Percentiles rank a stretch among this genome's conserved stretches.
Evolutionary conservation across 1,140 invertebrate genomes (phyloP).

Genomic region (Diorhabda sublineata): DNA sequence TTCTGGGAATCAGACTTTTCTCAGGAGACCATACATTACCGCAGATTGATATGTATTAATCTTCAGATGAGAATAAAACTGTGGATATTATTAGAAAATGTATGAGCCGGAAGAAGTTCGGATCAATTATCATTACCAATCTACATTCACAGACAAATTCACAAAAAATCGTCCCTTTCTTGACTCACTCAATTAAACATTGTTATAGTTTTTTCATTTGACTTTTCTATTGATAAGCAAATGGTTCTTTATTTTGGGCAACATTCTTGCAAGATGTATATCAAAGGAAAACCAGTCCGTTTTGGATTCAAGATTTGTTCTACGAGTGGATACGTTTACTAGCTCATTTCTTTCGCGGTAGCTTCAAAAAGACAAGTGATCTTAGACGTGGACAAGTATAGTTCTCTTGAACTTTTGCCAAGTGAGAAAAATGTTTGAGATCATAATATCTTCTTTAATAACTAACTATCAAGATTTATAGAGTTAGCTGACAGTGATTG

Average conservation of each 20-base stretch:
- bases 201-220: slow-evolving; percentile 43
- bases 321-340: slow-evolving; percentile 23
- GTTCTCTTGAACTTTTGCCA: neutral
- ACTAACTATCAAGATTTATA: neutral
- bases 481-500: too few species aligned
- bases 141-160: slow-evolving; percentile 41
- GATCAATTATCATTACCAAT: slow-evolving; percentile 20
- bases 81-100: slow-evolving; percentile 23
- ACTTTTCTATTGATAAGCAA: slow-evolving; percentile 48
- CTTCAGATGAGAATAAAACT: slow-evolving; percentile 26
- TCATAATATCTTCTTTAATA: neutral
- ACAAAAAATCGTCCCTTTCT: slow-evolving; percentile 38
- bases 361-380: slow-evolving; percentile 10
- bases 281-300: slow-evolving; percentile 49
- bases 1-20: slow-evolving; percentile 22
- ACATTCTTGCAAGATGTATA: slow-evolving; percentile 50
- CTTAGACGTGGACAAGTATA: neutral
- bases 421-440: neutral
- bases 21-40: slow-evolving; percentile 26
- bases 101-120: slow-evolving; percentile 25
- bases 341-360: slow-evolving; percentile 25
- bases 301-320: slow-evolving; percentile 47
- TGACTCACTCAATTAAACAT: slow-evolving; percentile 41
- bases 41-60: slow-evolving; percentile 23
- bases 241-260: slow-evolving; percentile 48